Conservation (phyloP, 2,797 vertebrate genomes). For the Cossypha polioptera region DNA sequence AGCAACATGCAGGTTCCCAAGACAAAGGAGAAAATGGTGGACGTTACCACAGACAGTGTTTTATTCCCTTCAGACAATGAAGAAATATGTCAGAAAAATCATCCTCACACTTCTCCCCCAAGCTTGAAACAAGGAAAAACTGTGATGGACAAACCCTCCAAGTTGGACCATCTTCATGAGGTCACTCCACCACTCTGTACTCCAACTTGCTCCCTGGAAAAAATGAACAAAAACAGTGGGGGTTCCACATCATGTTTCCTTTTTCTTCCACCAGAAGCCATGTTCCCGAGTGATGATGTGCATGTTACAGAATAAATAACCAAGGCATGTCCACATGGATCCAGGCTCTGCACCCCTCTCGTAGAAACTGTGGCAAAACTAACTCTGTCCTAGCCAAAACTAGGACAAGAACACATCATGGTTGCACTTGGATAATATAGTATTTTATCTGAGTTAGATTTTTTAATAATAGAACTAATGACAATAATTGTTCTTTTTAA, state of each 20-base stretch:
- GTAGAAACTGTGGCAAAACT: not conserved
- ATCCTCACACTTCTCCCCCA: not conserved
- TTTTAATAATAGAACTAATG: not conserved
- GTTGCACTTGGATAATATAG: not conserved
- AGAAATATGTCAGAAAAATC: not conserved
- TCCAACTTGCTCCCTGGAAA: not conserved
- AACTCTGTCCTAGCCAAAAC: not conserved
- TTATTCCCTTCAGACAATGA: not conserved
- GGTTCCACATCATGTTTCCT: not conserved
- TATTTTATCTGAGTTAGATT: not conserved
- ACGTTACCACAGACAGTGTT: not conserved
- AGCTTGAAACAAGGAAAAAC: not conserved
- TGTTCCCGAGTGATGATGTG: accelerated
- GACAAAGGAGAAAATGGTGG: not conserved
- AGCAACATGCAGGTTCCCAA: accelerated
- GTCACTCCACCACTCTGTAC: accelerated
- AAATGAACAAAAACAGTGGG: not conserved
- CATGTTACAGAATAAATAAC: not conserved
- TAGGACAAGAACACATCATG: not conserved
- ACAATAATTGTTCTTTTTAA: not conserved
- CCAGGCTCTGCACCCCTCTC: accelerated
- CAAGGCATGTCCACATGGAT: not conserved
- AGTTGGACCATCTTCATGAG: accelerated
- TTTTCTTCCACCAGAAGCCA: not conserved
- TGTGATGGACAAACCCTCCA: not conserved